Evolutionary conservation across 2,113 vertebrate species (phyloP).

Genomic region (Eurystomus gularis): DNA sequence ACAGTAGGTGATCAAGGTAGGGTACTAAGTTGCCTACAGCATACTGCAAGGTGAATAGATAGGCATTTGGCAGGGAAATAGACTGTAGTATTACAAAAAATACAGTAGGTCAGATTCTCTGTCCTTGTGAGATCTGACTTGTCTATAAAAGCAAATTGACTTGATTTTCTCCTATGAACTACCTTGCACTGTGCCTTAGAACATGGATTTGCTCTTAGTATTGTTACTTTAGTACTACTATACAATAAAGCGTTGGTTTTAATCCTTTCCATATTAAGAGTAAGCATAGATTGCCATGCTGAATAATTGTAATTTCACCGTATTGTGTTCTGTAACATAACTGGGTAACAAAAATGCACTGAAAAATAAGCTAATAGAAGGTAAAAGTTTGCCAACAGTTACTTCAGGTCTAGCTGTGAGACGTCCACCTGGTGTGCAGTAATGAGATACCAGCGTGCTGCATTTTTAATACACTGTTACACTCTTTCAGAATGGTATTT

Average conservation of each 20-base stretch:
- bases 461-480: constrained; percentile 34
- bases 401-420: neutral
- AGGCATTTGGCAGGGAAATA: neutral
- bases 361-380: neutral
- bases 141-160: neutral
- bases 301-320: neutral
- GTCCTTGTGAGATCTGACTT: neutral
- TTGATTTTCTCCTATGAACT: neutral
- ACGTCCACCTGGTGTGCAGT: neutral
- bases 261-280: neutral
- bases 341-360: neutral
- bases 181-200: neutral
- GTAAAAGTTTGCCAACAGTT: neutral
- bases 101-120: neutral
- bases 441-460: constrained; percentile 47
- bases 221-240: neutral
- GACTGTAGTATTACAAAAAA: neutral
- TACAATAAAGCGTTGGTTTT: neutral
- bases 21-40: neutral
- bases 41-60: neutral
- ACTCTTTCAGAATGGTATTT: neutral
- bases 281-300: neutral
- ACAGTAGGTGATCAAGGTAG: neutral
- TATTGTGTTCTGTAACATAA: neutral
- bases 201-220: neutral